Base-by-base conservation (phyloP, 2,888 invertebrate genomes). In the Stenchaetothrips biformis region DNA sequence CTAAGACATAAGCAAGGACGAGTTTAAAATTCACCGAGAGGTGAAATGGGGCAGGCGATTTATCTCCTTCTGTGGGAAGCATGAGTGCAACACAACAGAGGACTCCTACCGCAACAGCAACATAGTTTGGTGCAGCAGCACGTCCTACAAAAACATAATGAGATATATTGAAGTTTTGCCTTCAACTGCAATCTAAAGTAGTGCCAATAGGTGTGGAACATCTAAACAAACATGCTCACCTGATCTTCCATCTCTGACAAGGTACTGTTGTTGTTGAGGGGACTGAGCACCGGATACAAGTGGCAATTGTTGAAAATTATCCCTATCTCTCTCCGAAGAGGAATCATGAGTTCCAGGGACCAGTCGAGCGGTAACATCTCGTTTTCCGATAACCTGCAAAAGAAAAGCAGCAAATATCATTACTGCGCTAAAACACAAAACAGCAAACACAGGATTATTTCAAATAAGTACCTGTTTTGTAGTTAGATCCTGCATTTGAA, bases 21-120 rank as follows among this genome's bases (percentile, higher is more conserved):
- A 94, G 88, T 88, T 95, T 95, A 83, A 94, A 90, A 85, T 92
- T 91, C 48, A 91, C 88, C 78, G 92, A 91, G 81, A 94, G 89
- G 84, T 93, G 92, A 8, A 94, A 89, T 88, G 93, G 93, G 78
- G 89, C 86, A 25, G 88, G 86, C 85, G 84, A 86, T 77, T 85
- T 84, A 83, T 93, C 93, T 13, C 92, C 91, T 84, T 92, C 91
- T 0, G 92, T 92, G 0, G 95, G 95, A 83, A 95, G 86, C 83
- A 94, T 87, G 37, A 95, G 87, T 77, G 92, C 92, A 80, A 90
- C 87, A 84, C 93, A 92, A 85, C 94, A 94, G 83, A 92, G 89
- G 84, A 93, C 87, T 83, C 92, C 88, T 9, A 87, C 92, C 16
- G 91, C 89, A 82, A 93, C 89, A 79, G 92, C 91, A 79, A 93